Conservation (phyloP, 2,888 invertebrate species). For the Limnephilus lunatus region DNA sequence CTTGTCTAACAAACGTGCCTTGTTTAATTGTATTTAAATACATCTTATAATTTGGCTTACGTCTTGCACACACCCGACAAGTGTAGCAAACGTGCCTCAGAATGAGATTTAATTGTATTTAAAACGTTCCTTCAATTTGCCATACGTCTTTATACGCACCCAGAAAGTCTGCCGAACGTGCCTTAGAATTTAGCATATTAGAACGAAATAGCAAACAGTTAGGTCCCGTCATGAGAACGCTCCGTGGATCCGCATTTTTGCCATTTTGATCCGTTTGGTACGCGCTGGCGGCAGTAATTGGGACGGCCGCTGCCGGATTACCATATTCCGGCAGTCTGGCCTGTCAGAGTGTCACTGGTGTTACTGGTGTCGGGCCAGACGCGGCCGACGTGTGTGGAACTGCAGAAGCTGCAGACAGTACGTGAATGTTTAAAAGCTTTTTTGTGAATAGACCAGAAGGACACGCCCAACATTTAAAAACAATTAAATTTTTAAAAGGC, state of each 20-base stretch:
- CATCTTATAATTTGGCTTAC: background rate
- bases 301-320: background rate
- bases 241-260: conserved; percentile 29
- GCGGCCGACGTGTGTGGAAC: background rate
- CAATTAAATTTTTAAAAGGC: too few species aligned
- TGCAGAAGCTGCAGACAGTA: background rate
- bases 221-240: conserved; percentile 7
- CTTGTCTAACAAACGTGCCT: background rate
- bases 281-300: conserved; percentile 20
- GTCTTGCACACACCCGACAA: too few species aligned
- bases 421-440: conserved; percentile 3
- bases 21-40: background rate
- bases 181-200: conserved; percentile 15
- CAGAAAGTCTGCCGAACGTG: background rate
- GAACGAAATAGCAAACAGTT: conserved; percentile 4
- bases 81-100: too few species aligned
- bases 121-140: background rate
- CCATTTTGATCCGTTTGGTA: background rate
- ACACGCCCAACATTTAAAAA: background rate
- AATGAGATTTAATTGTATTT: too few species aligned
- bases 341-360: background rate
- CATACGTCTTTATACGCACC: background rate
- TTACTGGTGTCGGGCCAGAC: background rate
- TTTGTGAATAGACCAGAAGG: background rate
- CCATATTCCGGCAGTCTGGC: conserved; percentile 12